Evolutionary conservation across 1,140 invertebrate genomes (phyloP).

Genomic region (Meloidogyne chitwoodi): DNA sequence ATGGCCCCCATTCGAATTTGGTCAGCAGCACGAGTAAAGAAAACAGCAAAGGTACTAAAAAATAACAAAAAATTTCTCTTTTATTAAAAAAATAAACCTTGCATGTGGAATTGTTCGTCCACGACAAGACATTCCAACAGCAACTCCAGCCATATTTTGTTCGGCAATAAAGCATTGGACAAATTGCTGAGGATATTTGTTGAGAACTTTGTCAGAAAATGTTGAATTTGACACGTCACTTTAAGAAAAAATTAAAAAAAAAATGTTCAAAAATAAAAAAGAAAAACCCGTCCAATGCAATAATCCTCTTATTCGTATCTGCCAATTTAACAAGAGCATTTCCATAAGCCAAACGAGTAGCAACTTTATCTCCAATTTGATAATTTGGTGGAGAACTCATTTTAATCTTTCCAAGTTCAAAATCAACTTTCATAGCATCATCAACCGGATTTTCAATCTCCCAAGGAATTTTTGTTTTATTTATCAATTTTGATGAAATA

Average conservation of each 20-base stretch:
- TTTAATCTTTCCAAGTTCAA: slow-evolving; percentile 71
- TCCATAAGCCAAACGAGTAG: slow-evolving; percentile 90
- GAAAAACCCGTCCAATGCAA: slow-evolving; percentile 48
- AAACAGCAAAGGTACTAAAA: slow-evolving; percentile 92
- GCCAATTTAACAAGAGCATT: slow-evolving; percentile 82
- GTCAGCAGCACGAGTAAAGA: slow-evolving; percentile 92
- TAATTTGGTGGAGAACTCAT: slow-evolving; percentile 77
- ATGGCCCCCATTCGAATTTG: slow-evolving; percentile 98
- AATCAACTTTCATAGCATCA: slow-evolving; percentile 68
- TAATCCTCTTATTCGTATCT: slow-evolving; percentile 70
- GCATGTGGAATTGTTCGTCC: slow-evolving; percentile 54
- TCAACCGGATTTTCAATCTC: slow-evolving; percentile 69
- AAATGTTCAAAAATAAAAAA: not conserved
- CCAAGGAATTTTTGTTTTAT: slow-evolving; percentile 63
- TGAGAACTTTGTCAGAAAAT: slow-evolving; percentile 84
- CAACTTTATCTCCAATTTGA: slow-evolving; percentile 71
- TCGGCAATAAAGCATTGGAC: slow-evolving; percentile 96
- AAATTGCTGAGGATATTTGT: slow-evolving; percentile 72
- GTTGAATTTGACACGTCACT: slow-evolving; percentile 97
- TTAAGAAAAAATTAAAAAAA: slow-evolving; percentile 3
- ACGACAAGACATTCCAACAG: slow-evolving; percentile 70
- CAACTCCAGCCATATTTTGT: slow-evolving; percentile 74
- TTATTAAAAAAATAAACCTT: slow-evolving; percentile 24
- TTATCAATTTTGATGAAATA: slow-evolving; percentile 70
- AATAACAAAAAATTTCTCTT: not conserved